These are phyloP conservation scores for Steatocranus sp. DNA, from an alignment of 2,797 vertebrate genomes.

Conservation along the genomic window DNA sequence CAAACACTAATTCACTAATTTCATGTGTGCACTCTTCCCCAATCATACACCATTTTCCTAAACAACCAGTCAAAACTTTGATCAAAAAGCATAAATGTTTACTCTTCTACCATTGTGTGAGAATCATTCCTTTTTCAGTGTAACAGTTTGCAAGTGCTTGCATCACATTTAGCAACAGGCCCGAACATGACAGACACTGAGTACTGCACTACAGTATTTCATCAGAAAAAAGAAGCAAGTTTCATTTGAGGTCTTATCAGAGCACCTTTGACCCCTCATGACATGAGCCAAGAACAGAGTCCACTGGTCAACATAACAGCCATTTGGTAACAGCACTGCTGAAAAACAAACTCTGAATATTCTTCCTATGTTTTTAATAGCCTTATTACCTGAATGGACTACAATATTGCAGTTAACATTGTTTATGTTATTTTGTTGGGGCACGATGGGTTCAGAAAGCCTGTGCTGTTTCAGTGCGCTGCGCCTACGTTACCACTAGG, in stretches of 20 bases:
- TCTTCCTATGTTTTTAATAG: neutral
- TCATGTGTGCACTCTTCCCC: neutral
- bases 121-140: neutral
- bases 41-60: neutral
- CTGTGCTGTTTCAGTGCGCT: neutral
- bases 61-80: neutral
- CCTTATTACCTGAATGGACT: neutral
- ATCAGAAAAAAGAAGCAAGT: neutral
- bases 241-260: conserved; percentile 43
- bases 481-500: conserved; percentile 47
- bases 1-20: neutral
- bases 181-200: conserved; percentile 16
- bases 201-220: conserved; percentile 28
- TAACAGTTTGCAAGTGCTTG: conserved; percentile 21
- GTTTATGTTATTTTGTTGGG: neutral
- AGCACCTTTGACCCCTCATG: conserved; percentile 45
- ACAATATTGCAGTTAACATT: neutral
- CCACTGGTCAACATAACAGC: neutral
- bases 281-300: neutral
- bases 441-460: neutral
- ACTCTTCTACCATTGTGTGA: neutral
- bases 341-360: neutral
- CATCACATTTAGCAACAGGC: conserved; percentile 41
- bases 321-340: neutral
- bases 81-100: neutral